A percentile compares a stretch with the other conserved stretches of the same genome.
These are phyloP conservation scores for Elymnias hypermnestra DNA, from an alignment of 1,140 invertebrate genomes.

Conservation along the genomic window DNA sequence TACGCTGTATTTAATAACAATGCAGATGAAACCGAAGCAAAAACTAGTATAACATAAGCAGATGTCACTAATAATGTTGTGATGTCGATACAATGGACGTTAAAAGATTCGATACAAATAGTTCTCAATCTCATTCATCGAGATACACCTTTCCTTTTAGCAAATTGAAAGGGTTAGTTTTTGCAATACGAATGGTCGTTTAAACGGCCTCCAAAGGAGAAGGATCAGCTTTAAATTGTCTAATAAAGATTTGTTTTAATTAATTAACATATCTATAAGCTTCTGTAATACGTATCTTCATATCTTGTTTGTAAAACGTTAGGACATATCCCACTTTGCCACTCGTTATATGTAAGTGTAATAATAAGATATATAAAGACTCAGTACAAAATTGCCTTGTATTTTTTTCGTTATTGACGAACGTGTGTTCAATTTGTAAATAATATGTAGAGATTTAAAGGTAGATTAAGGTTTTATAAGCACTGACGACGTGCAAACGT, in stretches of 20 bases:
- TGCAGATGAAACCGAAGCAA: too few species aligned
- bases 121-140: conserved; percentile 28
- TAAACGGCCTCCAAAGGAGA: conserved; percentile 25
- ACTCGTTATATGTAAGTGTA: conserved; percentile 8
- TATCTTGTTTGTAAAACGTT: conserved; percentile 49
- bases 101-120: conserved; percentile 41
- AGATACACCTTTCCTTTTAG: conserved; percentile 33
- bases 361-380: conserved; percentile 29
- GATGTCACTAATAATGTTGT: conserved; percentile 36
- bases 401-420: conserved; percentile 41
- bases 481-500: too few species aligned
- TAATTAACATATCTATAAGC: conserved; percentile 35
- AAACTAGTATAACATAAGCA: conserved; percentile 24
- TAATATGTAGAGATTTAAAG: conserved; percentile 9
- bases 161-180: conserved; percentile 28
- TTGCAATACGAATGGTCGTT: conserved; percentile 25
- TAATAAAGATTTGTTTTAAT: conserved; percentile 31
- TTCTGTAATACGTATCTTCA: conserved; percentile 21
- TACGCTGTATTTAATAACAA: too few species aligned
- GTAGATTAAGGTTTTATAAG: background rate
- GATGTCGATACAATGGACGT: conserved; percentile 28
- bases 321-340: conserved; percentile 62
- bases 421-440: conserved; percentile 46
- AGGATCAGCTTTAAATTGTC: conserved; percentile 49
- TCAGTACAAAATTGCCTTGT: conserved; percentile 54